A percentile compares a stretch with the other conserved stretches of the same genome.
Evolutionary conservation across 2,888 invertebrate genomes (phyloP).

Genomic region (Malthinus flaveolus): DNA sequence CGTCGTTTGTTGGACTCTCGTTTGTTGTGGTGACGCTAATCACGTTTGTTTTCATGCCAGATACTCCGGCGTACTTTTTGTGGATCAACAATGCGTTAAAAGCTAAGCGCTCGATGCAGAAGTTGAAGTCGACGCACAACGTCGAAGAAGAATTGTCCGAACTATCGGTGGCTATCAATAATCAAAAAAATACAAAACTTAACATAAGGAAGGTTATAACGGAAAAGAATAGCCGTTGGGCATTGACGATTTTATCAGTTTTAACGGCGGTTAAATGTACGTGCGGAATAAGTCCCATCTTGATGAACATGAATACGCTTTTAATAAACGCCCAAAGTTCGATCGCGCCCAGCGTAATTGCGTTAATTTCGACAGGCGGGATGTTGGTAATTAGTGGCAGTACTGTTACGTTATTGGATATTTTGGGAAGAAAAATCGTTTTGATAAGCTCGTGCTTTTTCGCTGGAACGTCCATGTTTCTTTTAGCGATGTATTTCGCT

Average conservation of each 20-base stretch:
- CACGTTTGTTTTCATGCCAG: not conserved
- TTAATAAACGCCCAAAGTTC: not conserved
- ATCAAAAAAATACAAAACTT: not conserved
- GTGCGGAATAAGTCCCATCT: not conserved
- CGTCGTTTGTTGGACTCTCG: not conserved
- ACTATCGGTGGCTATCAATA: not conserved
- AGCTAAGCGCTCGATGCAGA: not conserved
- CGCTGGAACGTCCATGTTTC: not conserved
- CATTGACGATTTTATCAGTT: not conserved
- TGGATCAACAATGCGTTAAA: not conserved
- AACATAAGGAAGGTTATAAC: not conserved
- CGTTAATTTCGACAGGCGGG: not conserved
- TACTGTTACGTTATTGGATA: not conserved
- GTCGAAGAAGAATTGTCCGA: not conserved
- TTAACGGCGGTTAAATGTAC: not conserved
- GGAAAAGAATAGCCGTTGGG: not conserved
- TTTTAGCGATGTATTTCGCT: not conserved
- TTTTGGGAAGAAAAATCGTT: conserved; percentile 1
- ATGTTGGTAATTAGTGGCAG: not conserved
- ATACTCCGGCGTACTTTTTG: not conserved
- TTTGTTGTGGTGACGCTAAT: not conserved
- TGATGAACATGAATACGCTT: conserved; percentile 1
- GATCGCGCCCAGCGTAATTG: not conserved
- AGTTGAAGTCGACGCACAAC: not conserved
- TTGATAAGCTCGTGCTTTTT: not conserved